phyloP scores from a whole-genome alignment of 1,140 invertebrate species.

The Adoxophyes honmai region DNA sequence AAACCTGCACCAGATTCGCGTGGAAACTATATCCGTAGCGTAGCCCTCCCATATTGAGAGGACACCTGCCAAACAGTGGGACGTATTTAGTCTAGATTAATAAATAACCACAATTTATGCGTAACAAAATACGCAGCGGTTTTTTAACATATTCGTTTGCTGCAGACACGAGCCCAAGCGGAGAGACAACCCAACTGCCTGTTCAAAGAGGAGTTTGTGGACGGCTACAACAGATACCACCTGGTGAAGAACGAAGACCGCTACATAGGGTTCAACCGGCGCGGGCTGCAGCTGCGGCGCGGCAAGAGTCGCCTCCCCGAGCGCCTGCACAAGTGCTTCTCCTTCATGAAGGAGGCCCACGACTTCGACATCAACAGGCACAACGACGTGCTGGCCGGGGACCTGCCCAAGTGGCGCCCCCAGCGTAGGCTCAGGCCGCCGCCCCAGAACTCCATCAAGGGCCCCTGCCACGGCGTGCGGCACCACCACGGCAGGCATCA shows the following conservation, averaged over 20 bases:
- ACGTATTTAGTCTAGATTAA: too few species aligned
- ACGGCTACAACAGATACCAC: slow-evolving; percentile 70
- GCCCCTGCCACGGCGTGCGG: slow-evolving; percentile 53
- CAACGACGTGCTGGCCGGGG: slow-evolving; percentile 53
- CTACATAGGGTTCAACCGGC: slow-evolving; percentile 69
- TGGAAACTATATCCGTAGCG: too few species aligned
- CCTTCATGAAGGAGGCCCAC: slow-evolving; percentile 63
- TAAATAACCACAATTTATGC: too few species aligned
- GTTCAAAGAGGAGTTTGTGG: slow-evolving; percentile 68
- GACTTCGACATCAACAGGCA: slow-evolving; percentile 67
- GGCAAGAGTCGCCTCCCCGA: slow-evolving; percentile 49
- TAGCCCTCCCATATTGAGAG: too few species aligned
- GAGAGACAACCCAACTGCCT: slow-evolving; percentile 67
- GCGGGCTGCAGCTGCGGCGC: slow-evolving; percentile 54
- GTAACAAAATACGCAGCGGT: too few species aligned
- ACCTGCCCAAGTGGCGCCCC: slow-evolving; percentile 50
- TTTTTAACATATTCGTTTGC: slow-evolving; percentile 22
- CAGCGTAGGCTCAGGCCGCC: slow-evolving; percentile 59
- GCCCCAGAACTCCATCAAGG: slow-evolving; percentile 56
- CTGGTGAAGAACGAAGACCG: slow-evolving; percentile 64
- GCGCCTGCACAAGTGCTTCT: slow-evolving; percentile 57
- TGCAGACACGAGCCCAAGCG: slow-evolving; percentile 64
- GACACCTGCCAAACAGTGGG: too few species aligned
- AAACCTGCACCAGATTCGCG: too few species aligned
- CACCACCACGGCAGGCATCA: slow-evolving; percentile 63